Conservation (phyloP, 2,113 vertebrate genomes). For the Charina bottae region DNA sequence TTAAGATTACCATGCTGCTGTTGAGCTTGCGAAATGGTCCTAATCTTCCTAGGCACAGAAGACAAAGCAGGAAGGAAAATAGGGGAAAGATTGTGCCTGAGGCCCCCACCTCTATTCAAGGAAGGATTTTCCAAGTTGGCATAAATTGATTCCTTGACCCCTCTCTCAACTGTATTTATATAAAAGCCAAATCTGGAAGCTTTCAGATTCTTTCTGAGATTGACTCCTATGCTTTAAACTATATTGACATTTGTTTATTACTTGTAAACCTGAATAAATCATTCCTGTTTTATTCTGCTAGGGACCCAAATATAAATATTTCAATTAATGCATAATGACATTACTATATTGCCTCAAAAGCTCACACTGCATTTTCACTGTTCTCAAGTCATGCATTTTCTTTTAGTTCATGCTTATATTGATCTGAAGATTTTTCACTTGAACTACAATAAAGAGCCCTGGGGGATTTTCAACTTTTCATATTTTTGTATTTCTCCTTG, state of each 20-base stretch:
- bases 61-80: too few species aligned
- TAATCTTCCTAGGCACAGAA: too few species aligned
- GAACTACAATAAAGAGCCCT: slow-evolving; percentile 24
- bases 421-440: slow-evolving; percentile 43
- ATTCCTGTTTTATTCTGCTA: slow-evolving; percentile 37
- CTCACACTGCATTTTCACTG: background rate
- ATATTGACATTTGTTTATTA: slow-evolving; percentile 49
- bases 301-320: slow-evolving; percentile 50
- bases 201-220: slow-evolving; percentile 30
- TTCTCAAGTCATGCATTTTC: slow-evolving; percentile 32
- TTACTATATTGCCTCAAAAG: slow-evolving; percentile 15
- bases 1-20: too few species aligned
- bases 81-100: too few species aligned
- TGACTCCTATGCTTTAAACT: slow-evolving; percentile 29
- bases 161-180: too few species aligned
- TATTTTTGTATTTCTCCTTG: slow-evolving; percentile 29
- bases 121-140: too few species aligned
- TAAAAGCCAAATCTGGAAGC: slow-evolving; percentile 28
- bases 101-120: too few species aligned
- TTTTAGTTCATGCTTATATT: slow-evolving; percentile 42
- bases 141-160: too few species aligned
- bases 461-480: background rate
- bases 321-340: slow-evolving; percentile 55
- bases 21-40: too few species aligned
- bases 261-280: slow-evolving; percentile 28